phyloP scores from a whole-genome alignment of 2,888 invertebrate genomes.

The Eristalinus aeneus region DNA sequence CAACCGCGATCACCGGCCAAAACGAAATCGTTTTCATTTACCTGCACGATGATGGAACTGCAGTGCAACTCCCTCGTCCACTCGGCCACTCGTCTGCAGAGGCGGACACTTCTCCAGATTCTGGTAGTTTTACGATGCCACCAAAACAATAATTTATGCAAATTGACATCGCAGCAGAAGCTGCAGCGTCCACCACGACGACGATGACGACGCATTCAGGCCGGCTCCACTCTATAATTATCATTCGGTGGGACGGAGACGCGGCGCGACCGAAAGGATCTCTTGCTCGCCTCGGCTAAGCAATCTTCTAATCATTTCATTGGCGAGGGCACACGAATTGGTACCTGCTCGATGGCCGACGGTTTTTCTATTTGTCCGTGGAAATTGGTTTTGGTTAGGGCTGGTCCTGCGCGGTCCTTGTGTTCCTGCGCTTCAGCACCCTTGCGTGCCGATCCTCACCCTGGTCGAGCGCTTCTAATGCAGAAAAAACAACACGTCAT shows the following conservation, averaged over 20 bases:
- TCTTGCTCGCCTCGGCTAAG: conserved; percentile 41
- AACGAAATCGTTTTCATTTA: conserved; percentile 15
- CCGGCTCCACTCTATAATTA: conserved; percentile 54
- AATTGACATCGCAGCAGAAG: conserved; percentile 58
- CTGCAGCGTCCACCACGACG: conserved; percentile 42
- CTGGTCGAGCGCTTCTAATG: conserved; percentile 59
- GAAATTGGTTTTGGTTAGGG: conserved; percentile 25
- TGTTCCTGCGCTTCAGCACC: not conserved
- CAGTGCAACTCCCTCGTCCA: conserved; percentile 54
- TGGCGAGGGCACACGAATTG: conserved; percentile 38
- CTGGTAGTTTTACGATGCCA: conserved; percentile 69
- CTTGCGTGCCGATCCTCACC: conserved; percentile 49
- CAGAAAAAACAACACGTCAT: conserved; percentile 5
- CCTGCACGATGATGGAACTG: conserved; percentile 64
- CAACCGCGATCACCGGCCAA: conserved; percentile 3
- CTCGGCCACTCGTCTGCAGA: conserved; percentile 20
- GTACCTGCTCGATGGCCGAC: conserved; percentile 41
- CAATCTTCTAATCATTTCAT: conserved; percentile 70
- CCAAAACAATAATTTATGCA: conserved; percentile 71
- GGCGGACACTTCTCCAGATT: conserved; percentile 63
- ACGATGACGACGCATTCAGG: conserved; percentile 18
- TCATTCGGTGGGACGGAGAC: not conserved
- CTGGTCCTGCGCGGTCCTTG: no score
- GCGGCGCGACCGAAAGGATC: conserved; percentile 39
- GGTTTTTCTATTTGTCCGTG: conserved; percentile 61